A percentile compares a stretch with the other conserved stretches of the same genome.
Conservation (phyloP, 2,888 invertebrate genomes). For the Bombylius major region DNA sequence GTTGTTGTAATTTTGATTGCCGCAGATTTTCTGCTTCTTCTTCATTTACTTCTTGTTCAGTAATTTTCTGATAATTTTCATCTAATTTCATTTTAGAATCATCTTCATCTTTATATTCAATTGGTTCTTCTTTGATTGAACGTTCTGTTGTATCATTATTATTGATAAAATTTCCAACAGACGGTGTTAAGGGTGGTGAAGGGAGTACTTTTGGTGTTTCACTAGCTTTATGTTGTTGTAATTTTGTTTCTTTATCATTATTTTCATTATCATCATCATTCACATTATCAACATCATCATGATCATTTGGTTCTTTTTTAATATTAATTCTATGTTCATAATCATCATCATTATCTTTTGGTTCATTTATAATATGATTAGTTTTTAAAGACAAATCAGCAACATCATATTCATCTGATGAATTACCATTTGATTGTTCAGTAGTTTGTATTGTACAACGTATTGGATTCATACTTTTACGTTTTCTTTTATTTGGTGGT, state of each 20-base stretch:
- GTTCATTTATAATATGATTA: not conserved
- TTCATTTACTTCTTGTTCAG: too few species aligned
- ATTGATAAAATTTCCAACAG: constrained; percentile 13
- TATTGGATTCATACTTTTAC: constrained; percentile 81
- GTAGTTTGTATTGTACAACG: constrained; percentile 48
- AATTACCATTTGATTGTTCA: constrained; percentile 31
- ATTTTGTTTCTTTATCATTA: not conserved
- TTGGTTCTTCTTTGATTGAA: not conserved
- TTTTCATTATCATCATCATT: not conserved
- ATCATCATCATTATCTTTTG: constrained; percentile 13
- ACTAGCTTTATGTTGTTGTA: not conserved
- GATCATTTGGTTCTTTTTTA: constrained; percentile 8
- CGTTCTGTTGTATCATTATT: constrained; percentile 5
- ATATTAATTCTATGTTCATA: constrained; percentile 2
- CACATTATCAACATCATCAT: constrained; percentile 11
- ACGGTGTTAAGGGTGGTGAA: constrained; percentile 33
- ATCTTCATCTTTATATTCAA: not conserved
- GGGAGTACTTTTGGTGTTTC: constrained; percentile 32
- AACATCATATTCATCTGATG: constrained; percentile 30
- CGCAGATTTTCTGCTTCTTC: too few species aligned
- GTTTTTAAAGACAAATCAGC: constrained; percentile 32
- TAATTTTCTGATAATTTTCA: not conserved
- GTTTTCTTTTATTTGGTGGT: constrained; percentile 54
- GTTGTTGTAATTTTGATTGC: not conserved
- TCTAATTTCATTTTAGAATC: not conserved